Evolutionary conservation across 2,113 vertebrate species (phyloP).

Genomic region (Nerophis ophidion): DNA sequence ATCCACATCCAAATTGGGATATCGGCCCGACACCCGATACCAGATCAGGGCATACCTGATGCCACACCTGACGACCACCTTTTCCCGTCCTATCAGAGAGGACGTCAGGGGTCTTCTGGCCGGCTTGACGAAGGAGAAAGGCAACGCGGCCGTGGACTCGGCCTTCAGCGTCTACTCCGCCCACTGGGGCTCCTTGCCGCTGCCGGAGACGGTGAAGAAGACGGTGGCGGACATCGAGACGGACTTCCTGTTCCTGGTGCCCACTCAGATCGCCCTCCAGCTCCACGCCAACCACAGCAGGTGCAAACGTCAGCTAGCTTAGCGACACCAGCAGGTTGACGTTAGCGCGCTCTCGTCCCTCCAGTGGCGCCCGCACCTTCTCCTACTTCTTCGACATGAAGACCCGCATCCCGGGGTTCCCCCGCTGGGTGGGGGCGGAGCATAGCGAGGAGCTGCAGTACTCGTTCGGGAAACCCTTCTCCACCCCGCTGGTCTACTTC

Average conservation of each 20-base stretch:
- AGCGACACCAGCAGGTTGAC: no score
- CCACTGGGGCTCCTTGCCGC: conserved; percentile 53
- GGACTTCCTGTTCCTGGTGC: conserved; percentile 79
- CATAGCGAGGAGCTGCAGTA: conserved; percentile 83
- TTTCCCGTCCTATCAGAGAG: conserved; percentile 37
- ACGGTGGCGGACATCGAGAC: conserved; percentile 76
- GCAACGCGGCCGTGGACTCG: conserved; percentile 18
- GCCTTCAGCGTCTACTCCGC: conserved; percentile 68
- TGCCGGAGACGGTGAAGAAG: conserved; percentile 68
- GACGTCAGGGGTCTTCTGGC: conserved; percentile 66
- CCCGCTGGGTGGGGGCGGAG: conserved; percentile 57
- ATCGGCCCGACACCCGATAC: no score
- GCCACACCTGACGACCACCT: neutral
- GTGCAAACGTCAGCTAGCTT: conserved; percentile 39
- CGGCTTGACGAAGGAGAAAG: conserved; percentile 68
- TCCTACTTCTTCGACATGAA: conserved; percentile 64
- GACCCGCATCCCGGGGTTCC: conserved; percentile 58
- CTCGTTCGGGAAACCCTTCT: conserved; percentile 81
- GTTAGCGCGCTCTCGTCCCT: conserved; percentile 4
- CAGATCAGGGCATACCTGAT: neutral
- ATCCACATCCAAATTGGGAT: no score
- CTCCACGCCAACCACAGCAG: conserved; percentile 68
- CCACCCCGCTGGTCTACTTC: conserved; percentile 68
- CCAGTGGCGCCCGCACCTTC: conserved; percentile 49
- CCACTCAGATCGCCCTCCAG: conserved; percentile 69